Conservation (phyloP, 2,797 vertebrate genomes). For the Myotis vivesi region DNA sequence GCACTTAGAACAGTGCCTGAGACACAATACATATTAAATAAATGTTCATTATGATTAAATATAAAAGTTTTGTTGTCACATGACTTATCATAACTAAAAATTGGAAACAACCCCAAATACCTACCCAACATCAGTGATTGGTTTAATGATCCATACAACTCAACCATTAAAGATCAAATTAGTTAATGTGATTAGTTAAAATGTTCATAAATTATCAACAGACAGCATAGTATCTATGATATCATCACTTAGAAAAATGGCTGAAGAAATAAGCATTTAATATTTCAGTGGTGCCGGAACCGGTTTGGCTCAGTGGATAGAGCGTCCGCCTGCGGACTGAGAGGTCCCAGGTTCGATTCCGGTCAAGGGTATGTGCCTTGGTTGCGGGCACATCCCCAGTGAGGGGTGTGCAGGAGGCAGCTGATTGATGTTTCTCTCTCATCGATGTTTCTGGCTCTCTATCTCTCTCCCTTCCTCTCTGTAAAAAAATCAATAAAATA, state of each 20-base stretch:
- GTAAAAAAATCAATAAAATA: too few species aligned
- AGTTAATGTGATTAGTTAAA: background rate
- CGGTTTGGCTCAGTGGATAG: too few species aligned
- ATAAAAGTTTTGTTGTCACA: background rate
- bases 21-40: background rate
- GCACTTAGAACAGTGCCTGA: background rate
- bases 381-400: too few species aligned
- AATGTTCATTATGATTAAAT: background rate
- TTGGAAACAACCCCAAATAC: background rate
- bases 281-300: background rate
- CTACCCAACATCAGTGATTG: background rate
- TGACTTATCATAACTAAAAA: conserved; percentile 24
- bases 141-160: background rate
- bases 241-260: background rate
- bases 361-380: too few species aligned
- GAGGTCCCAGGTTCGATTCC: too few species aligned
- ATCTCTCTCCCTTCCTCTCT: too few species aligned
- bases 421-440: too few species aligned
- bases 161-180: conserved; percentile 24
- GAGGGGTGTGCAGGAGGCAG: too few species aligned
- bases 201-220: background rate
- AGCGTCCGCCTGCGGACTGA: too few species aligned
- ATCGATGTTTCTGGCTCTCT: too few species aligned
- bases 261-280: background rate
- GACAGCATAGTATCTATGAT: background rate